Conservation (phyloP, 2,888 invertebrate species). For the Dryomyza anilis region DNA sequence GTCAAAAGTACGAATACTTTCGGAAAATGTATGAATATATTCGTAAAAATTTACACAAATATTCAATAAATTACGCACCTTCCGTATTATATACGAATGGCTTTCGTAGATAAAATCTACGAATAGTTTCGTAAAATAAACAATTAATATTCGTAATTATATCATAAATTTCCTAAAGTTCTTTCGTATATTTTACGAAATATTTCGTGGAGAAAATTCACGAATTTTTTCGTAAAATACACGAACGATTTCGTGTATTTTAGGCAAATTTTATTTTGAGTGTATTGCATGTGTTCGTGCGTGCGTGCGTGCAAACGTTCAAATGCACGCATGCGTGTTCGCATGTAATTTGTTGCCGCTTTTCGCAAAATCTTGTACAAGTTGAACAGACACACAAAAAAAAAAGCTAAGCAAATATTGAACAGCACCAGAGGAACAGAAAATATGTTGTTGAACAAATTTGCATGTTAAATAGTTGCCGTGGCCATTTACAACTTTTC, state of each 20-base stretch:
- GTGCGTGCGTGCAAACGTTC: neutral
- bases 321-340: constrained; percentile 2
- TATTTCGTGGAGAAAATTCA: too few species aligned
- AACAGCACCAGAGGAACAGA: neutral
- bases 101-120: too few species aligned
- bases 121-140: too few species aligned
- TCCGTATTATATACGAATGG: too few species aligned
- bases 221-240: too few species aligned
- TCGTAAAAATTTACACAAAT: too few species aligned
- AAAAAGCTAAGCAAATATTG: neutral
- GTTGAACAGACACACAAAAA: neutral
- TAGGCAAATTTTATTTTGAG: neutral
- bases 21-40: too few species aligned
- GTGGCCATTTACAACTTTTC: constrained; percentile 15
- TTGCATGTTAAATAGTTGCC: neutral
- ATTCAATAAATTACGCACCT: too few species aligned
- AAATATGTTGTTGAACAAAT: constrained; percentile 9
- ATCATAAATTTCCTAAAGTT: too few species aligned
- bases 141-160: too few species aligned
- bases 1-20: too few species aligned
- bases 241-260: neutral
- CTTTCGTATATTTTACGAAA: too few species aligned
- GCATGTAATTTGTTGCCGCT: constrained; percentile 4
- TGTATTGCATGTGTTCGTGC: neutral
- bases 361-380: neutral